Evolutionary conservation across 2,113 vertebrate species (phyloP).

Genomic region (Xenopus laevis): DNA sequence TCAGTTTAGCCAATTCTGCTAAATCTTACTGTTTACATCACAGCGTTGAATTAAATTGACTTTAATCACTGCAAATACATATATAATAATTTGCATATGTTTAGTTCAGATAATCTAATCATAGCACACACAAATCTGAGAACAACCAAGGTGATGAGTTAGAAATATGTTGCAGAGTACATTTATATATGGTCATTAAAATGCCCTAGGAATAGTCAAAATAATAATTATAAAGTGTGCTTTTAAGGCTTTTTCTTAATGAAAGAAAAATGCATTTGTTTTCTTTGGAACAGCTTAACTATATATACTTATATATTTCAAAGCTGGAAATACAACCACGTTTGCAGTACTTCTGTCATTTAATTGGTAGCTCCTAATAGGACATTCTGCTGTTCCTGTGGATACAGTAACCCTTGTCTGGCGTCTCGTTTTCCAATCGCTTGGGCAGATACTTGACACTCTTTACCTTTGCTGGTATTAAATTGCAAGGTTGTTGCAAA

Average conservation of each 20-base stretch:
- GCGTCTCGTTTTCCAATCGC: conserved; percentile 40
- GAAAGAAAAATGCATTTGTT: conserved; percentile 40
- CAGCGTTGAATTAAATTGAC: too few species aligned
- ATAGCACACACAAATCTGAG: background rate
- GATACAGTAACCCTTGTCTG: conserved; percentile 40
- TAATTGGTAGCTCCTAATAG: conserved; percentile 43
- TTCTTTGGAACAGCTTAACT: conserved; percentile 39
- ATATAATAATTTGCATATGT: too few species aligned
- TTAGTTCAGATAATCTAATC: too few species aligned
- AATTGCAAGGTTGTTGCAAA: conserved; percentile 46
- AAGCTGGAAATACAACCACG: conserved; percentile 27
- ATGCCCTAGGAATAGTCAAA: conserved; percentile 55
- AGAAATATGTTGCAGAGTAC: background rate
- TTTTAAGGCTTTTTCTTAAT: conserved; percentile 38
- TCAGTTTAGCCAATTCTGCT: too few species aligned
- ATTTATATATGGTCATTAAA: conserved; percentile 20
- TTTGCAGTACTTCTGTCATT: conserved; percentile 35
- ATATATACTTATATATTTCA: conserved; percentile 42
- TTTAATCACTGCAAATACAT: too few species aligned
- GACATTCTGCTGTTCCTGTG: conserved; percentile 41
- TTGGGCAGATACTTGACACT: conserved; percentile 44
- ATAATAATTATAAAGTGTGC: conserved; percentile 58
- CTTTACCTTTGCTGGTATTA: conserved; percentile 55
- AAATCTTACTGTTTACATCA: too few species aligned
- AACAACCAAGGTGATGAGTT: background rate